Evolutionary conservation across 2,888 invertebrate genomes (phyloP).

Genomic region (Flabesymbios commensalis): DNA sequence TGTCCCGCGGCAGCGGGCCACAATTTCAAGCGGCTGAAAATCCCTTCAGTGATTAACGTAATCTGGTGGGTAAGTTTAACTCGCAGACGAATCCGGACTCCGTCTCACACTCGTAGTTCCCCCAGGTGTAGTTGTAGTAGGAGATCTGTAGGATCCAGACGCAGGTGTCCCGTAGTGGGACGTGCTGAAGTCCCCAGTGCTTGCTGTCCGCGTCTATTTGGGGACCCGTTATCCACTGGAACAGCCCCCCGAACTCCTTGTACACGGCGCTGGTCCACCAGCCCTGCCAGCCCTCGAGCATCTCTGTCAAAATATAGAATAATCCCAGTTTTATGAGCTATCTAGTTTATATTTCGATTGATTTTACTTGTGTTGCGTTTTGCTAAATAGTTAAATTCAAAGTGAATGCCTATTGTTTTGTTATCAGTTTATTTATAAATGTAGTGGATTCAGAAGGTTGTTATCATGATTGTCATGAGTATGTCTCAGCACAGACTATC

Average conservation of each 20-base stretch:
- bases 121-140: slow-evolving; percentile 31
- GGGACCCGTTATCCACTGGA: slow-evolving; percentile 20
- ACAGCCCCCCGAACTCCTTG: slow-evolving; percentile 11
- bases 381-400: no score
- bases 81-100: slow-evolving; percentile 33
- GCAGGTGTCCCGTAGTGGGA: slow-evolving; percentile 25
- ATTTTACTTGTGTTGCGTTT: no score
- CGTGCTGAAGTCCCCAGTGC: slow-evolving; percentile 31
- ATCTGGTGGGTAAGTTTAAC: slow-evolving; percentile 14
- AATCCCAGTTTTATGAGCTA: not conserved
- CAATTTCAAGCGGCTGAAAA: no score
- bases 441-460: no score
- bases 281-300: slow-evolving; percentile 38
- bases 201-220: slow-evolving; percentile 12
- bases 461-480: no score
- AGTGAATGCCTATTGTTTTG: no score
- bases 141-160: slow-evolving; percentile 35
- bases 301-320: slow-evolving; percentile 13
- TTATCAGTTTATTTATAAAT: no score
- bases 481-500: no score
- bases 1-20: no score
- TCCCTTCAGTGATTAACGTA: no score
- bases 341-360: no score
- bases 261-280: slow-evolving; percentile 34
- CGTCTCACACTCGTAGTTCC: slow-evolving; percentile 35